phyloP scores from a whole-genome alignment of 2,113 vertebrate genomes.

The Aleadryas rufinucha region DNA sequence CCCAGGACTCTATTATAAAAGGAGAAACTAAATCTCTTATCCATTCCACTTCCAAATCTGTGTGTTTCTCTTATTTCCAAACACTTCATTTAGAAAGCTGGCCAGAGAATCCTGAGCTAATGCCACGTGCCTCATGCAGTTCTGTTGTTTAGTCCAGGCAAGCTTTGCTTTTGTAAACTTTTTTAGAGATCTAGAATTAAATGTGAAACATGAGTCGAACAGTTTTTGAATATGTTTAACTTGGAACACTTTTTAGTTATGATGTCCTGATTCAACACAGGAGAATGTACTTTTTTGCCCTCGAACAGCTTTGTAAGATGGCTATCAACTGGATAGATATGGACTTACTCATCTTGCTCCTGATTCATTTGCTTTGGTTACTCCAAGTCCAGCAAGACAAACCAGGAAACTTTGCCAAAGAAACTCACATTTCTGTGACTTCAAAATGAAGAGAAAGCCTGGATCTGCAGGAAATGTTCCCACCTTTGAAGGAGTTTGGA shows the following conservation, averaged over 20 bases:
- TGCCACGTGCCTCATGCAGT: conserved; percentile 40
- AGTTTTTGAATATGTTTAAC: conserved; percentile 49
- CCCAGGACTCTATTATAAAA: conserved; percentile 27
- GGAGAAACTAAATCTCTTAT: conserved; percentile 53
- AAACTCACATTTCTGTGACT: neutral
- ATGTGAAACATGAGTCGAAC: conserved; percentile 49
- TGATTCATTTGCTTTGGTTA: conserved; percentile 39
- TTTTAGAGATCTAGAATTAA: conserved; percentile 53
- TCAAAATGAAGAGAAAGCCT: neutral
- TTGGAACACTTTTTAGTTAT: conserved; percentile 21
- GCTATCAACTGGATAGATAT: conserved; percentile 18
- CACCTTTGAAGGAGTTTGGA: neutral
- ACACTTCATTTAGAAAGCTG: conserved; percentile 62
- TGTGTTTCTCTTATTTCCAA: conserved; percentile 63
- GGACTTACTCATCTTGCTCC: conserved; percentile 39
- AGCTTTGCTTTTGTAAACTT: conserved; percentile 57
- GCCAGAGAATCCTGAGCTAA: conserved; percentile 37
- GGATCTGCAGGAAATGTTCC: neutral
- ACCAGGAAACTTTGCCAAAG: neutral
- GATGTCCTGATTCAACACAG: conserved; percentile 30
- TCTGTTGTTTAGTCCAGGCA: conserved; percentile 54
- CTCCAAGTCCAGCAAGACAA: neutral
- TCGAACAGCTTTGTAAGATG: conserved; percentile 17
- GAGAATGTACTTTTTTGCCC: conserved; percentile 16
- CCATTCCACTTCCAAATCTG: conserved; percentile 43